phyloP scores from a whole-genome alignment of 2,888 invertebrate genomes.

The Chrysolina haemoptera region DNA sequence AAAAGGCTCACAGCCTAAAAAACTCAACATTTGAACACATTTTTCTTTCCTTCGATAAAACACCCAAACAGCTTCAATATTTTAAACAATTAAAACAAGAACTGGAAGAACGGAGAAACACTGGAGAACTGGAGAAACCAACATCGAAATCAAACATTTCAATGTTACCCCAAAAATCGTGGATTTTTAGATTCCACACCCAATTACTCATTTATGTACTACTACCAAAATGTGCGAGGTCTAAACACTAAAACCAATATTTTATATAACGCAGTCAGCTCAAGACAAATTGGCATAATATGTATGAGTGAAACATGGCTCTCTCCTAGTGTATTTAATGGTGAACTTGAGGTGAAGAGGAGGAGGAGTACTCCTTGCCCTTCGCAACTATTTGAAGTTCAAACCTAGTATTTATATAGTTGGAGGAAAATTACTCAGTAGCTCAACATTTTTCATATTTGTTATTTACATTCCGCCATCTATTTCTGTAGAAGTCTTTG shows the following conservation, averaged over 20 bases:
- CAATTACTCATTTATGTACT: not conserved
- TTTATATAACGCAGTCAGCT: not conserved
- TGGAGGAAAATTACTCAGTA: not conserved
- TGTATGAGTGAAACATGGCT: not conserved
- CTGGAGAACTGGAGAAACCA: not conserved
- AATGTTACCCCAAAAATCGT: not conserved
- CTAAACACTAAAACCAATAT: not conserved
- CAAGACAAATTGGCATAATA: not conserved
- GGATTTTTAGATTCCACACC: too few species aligned
- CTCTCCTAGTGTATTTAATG: constrained; percentile 5
- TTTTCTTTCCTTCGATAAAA: constrained; percentile 19
- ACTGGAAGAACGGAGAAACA: constrained; percentile 7
- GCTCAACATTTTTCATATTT: not conserved
- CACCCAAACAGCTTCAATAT: constrained; percentile 66
- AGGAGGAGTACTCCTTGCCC: not conserved
- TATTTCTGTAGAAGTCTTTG: not conserved
- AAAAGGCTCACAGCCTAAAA: constrained; percentile 15
- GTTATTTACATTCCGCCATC: constrained; percentile 5
- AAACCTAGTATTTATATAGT: constrained; percentile 12
- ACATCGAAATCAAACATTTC: not conserved
- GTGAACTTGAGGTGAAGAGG: not conserved
- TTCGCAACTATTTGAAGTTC: constrained; percentile 12
- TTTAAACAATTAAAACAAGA: constrained; percentile 10
- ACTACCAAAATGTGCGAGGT: not conserved
- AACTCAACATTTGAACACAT: constrained; percentile 21